Conservation (phyloP, 2,888 invertebrate genomes). For the Agonopterix arenella region DNA sequence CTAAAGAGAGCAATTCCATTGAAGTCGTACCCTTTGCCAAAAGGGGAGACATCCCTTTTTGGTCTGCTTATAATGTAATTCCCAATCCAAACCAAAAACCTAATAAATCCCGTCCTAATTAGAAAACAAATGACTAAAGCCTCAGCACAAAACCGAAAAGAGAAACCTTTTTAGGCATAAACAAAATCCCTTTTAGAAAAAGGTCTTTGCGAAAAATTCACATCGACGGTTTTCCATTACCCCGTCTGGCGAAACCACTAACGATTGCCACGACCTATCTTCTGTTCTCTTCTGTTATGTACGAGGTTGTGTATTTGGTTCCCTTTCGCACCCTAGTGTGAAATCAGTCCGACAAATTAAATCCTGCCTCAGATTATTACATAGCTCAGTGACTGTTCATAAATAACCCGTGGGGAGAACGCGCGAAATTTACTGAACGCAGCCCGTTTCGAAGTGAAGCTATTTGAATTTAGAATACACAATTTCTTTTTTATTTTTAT, state of each 20-base stretch:
- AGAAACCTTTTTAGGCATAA: constrained; percentile 18
- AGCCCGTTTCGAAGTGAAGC: constrained; percentile 17
- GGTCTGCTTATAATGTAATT: no score
- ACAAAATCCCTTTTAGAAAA: constrained; percentile 38
- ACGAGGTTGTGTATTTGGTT: constrained; percentile 14
- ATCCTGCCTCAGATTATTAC: constrained; percentile 84
- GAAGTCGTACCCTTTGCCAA: no score
- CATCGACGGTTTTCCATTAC: constrained; percentile 55
- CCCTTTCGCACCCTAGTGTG: constrained; percentile 69
- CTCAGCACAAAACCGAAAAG: constrained; percentile 6
- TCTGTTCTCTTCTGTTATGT: constrained; percentile 22
- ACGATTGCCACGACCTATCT: constrained; percentile 35
- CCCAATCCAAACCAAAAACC: background rate
- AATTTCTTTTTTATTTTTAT: no score
- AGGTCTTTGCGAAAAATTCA: constrained; percentile 24
- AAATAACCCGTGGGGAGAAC: constrained; percentile 72
- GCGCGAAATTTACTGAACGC: constrained; percentile 33
- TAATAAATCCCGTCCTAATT: constrained; percentile 2
- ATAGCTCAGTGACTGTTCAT: constrained; percentile 84
- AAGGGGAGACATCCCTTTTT: no score
- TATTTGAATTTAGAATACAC: constrained; percentile 22
- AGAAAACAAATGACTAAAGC: constrained; percentile 12
- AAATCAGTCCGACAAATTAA: constrained; percentile 85
- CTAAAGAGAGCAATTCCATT: no score
- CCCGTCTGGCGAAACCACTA: constrained; percentile 54